Evolutionary conservation across 2,113 vertebrate species (phyloP), one percentile per base, ranked within the genome.

Genomic region (Gymnogyps californianus): DNA sequence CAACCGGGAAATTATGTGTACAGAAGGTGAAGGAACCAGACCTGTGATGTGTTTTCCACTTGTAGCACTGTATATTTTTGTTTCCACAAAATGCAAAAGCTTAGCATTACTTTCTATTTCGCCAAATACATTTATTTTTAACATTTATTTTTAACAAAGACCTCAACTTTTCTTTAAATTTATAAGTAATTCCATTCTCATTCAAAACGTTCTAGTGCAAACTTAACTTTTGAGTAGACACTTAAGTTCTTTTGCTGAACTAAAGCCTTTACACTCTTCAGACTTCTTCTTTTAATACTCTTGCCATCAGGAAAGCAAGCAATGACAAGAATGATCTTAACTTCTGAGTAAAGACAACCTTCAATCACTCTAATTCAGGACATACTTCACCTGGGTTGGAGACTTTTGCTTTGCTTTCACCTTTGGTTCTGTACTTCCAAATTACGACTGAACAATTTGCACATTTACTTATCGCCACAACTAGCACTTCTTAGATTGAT

Each of bases 1-100:
- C 9, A 82, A 25, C 18, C 21, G 22, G 31, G 36, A 69, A 76
- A 79, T 34, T 28, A n/a, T 28, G 65, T 64, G 14, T 31, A 20
- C 6, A 78, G 18, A 34, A 55, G 29, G 16, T 24, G 26, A 78
- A 55, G 47, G 20, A 76, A 54, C 15, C 34, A 61, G 40, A 51
- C 31, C 38, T 32, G 51, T 0, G 0, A 55, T 7, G 10, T 14
- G 8, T 47, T 82, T 64, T 42, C 47, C 38, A 25, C 1, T 8
- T 85, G 36, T 2, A 65, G 36, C 18, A 64, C 13, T 36, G 7
- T 22, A 2, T 10, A 29, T 19, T 87, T 82, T 82, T 58, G 29
- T 62, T 69, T 69, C 49, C 36, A 44, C 7, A 24, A 54, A 12
- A 82, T 28, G 15, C 11, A 49, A 29, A 86, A 77, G 8, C 12